phyloP scores from a whole-genome alignment of 2,888 invertebrate species.

The Tetranychus truncatus region DNA sequence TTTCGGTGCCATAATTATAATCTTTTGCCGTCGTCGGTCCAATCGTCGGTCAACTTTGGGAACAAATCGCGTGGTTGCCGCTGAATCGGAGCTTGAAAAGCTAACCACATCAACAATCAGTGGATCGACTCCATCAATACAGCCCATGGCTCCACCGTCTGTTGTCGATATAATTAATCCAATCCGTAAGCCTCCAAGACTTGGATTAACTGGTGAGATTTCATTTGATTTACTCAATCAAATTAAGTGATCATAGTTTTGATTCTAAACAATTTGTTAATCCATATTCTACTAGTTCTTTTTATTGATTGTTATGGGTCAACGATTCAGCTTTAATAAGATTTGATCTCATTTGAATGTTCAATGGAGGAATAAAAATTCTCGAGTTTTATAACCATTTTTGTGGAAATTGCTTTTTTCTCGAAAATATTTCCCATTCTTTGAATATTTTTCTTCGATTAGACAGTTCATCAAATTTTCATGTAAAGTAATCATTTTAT shows the following conservation, averaged over 20 bases:
- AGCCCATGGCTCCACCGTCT: slow-evolving; percentile 4
- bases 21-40: slow-evolving; percentile 15
- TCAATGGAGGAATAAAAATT: no score
- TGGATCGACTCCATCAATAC: slow-evolving; percentile 7
- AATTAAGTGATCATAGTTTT: background rate
- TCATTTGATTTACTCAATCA: background rate
- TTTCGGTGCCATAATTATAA: slow-evolving; percentile 15
- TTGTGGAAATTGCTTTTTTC: no score
- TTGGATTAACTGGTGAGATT: background rate
- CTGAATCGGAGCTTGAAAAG: slow-evolving; percentile 19
- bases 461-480: no score
- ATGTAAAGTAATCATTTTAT: no score
- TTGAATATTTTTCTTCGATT: no score
- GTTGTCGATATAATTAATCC: slow-evolving; percentile 14
- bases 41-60: background rate
- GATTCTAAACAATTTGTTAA: background rate
- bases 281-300: background rate
- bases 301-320: background rate
- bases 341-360: no score
- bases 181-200: slow-evolving; percentile 19
- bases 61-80: slow-evolving; percentile 3
- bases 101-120: slow-evolving; percentile 13
- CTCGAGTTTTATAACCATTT: no score
- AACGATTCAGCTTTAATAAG: no score
- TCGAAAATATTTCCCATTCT: no score